Percentiles rank a stretch among this genome's conserved stretches.
Conservation (phyloP, 2,888 invertebrate genomes). For the Volucella inanis region DNA sequence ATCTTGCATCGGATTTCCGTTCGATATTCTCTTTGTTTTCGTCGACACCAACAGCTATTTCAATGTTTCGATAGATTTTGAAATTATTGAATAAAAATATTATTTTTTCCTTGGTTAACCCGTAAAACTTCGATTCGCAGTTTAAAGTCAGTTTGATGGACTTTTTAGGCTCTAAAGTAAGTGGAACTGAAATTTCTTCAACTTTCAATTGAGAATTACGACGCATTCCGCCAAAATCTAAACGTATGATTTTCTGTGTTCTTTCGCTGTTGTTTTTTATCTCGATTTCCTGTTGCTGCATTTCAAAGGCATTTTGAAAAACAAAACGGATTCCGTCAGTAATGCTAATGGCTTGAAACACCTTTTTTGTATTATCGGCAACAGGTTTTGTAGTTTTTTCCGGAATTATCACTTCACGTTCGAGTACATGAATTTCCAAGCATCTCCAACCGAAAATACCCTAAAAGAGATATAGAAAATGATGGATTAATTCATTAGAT, state of each 20-base stretch:
- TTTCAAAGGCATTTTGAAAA: constrained; percentile 82
- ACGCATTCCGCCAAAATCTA: constrained; percentile 63
- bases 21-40: constrained; percentile 27
- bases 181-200: constrained; percentile 63
- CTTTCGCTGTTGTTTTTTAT: constrained; percentile 77
- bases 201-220: constrained; percentile 76
- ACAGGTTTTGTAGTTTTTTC: neutral
- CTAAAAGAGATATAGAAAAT: constrained; percentile 8
- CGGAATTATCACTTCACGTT: constrained; percentile 68
- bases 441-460: constrained; percentile 78
- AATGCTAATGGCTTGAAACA: constrained; percentile 85
- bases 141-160: constrained; percentile 60
- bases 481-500: neutral
- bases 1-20: neutral
- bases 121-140: constrained; percentile 77
- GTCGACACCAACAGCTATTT: constrained; percentile 78
- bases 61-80: constrained; percentile 77
- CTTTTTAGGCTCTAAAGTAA: constrained; percentile 32
- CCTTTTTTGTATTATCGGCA: constrained; percentile 52
- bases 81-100: constrained; percentile 77
- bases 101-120: constrained; percentile 77
- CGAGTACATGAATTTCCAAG: constrained; percentile 76
- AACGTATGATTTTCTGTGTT: constrained; percentile 50
- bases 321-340: constrained; percentile 83
- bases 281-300: constrained; percentile 74